Percentiles rank a stretch among this genome's conserved stretches.
Conservation (phyloP, 1,140 invertebrate genomes). For the Drosophila parvula region DNA sequence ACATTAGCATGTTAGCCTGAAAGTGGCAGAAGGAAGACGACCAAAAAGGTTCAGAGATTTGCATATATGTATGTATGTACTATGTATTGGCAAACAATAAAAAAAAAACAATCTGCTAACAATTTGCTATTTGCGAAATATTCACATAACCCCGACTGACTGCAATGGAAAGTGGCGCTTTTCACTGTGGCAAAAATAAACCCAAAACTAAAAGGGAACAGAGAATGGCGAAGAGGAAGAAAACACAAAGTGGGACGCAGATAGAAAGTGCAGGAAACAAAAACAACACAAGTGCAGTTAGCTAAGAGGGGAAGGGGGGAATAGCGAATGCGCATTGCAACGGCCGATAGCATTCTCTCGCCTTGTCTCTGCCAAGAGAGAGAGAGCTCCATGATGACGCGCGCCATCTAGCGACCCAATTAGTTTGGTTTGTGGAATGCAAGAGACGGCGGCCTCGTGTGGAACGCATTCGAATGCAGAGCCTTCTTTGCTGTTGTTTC, state of each 20-base stretch:
- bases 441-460: conserved; percentile 6
- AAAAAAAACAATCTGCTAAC: conserved; percentile 1
- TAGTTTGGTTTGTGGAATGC: conserved; percentile 41
- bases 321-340: conserved; percentile 57
- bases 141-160: conserved; percentile 14
- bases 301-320: neutral
- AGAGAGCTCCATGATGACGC: conserved; percentile 25
- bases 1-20: conserved; percentile 46
- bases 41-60: neutral
- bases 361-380: neutral
- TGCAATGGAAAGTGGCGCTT: conserved; percentile 41
- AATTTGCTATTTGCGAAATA: conserved; percentile 21
- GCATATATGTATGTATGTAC: no score
- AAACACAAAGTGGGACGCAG: conserved; percentile 55
- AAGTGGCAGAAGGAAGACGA: conserved; percentile 8
- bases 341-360: conserved; percentile 1
- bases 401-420: conserved; percentile 51
- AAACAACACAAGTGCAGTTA: conserved; percentile 46
- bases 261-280: conserved; percentile 23
- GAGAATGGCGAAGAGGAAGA: conserved; percentile 7
- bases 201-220: conserved; percentile 24
- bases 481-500: neutral
- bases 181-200: conserved; percentile 54
- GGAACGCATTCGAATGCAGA: conserved; percentile 25
- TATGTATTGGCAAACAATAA: no score